phyloP scores from a whole-genome alignment of 2,888 invertebrate genomes.

The Diachrysia chrysitis region DNA sequence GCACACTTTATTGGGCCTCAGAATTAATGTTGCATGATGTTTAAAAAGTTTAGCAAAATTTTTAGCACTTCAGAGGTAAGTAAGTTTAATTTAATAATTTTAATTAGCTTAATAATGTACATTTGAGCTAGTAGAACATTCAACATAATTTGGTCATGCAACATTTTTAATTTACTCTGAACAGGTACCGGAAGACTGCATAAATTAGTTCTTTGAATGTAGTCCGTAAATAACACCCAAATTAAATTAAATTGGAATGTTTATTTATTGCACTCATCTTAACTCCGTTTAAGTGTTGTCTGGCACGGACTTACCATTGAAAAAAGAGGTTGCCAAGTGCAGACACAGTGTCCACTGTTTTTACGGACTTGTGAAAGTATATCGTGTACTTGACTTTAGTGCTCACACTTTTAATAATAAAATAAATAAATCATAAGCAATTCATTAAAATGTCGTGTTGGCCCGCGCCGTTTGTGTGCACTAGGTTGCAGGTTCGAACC shows the following conservation, averaged over 20 bases:
- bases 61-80: background rate
- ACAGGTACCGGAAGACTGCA: background rate
- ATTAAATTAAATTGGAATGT: background rate
- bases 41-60: constrained; percentile 12
- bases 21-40: constrained; percentile 27
- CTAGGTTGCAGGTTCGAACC: too few relatives aligned
- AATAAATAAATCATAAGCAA: constrained; percentile 21
- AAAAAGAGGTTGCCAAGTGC: constrained; percentile 1
- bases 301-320: background rate
- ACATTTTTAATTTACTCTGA: background rate
- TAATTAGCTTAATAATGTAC: too few relatives aligned
- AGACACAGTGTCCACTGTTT: background rate
- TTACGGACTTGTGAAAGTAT: background rate
- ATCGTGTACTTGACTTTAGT: background rate
- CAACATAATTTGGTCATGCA: too few relatives aligned
- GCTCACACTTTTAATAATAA: background rate
- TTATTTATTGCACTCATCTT: constrained; percentile 1
- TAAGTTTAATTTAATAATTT: background rate
- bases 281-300: constrained; percentile 3
- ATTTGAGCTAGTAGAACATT: too few relatives aligned
- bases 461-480: too few relatives aligned
- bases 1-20: constrained; percentile 20
- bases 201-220: background rate
- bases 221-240: background rate
- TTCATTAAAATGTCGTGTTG: too few relatives aligned